Evolutionary conservation across 2,888 invertebrate species (phyloP), one percentile per base, ranked within the genome.

Genomic region (Ariolimax columbianus): DNA sequence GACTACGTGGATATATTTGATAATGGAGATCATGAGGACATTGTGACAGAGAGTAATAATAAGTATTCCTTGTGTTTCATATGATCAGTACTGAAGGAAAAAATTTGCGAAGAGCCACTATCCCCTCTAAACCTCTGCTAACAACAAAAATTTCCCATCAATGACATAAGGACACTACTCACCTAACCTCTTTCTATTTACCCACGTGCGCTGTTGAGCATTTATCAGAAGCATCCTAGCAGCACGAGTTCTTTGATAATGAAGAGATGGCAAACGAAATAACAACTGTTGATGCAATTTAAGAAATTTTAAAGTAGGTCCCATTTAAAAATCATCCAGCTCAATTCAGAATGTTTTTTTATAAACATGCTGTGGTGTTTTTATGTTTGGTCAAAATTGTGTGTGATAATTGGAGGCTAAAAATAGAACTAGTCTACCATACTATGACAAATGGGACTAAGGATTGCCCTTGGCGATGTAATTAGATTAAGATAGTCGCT

Each of bases 201-300:
- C 80, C 80, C 80, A 80, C 2, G 51, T 43, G 26, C 80, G 66
- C 68, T 80, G 80, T 38, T 70, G 33, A n/a, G 68, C 68, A 63
- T 80, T 80, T 68, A 59, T 59, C 14, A 80, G 68, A 66, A 80
- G 47, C 80, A 80, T 68, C 66, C 30, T 80, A 80, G 80, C 68
- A 19, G 47, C 47, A 47, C 68, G 68, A 68, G 40, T 38, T 26
- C n/a, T 23, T 30, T 80, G 30, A 30, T 30, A 33, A 26, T 43
- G 68, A 30, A 70, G 68, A 40, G 3, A 68, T 68, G 80, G 80
- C 47, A 68, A 11, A 51, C 68, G 80, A 33, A 59, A 68, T 33
- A 80, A 47, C 66, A 80, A 80, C 80, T 80, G 80, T 36, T 59
- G 40, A 78, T 59, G 40, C 17, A n/a, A 59, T 78, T 63, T 63